Evolutionary conservation across 1,140 invertebrate species (phyloP).

Genomic region (Olivierus martensii): DNA sequence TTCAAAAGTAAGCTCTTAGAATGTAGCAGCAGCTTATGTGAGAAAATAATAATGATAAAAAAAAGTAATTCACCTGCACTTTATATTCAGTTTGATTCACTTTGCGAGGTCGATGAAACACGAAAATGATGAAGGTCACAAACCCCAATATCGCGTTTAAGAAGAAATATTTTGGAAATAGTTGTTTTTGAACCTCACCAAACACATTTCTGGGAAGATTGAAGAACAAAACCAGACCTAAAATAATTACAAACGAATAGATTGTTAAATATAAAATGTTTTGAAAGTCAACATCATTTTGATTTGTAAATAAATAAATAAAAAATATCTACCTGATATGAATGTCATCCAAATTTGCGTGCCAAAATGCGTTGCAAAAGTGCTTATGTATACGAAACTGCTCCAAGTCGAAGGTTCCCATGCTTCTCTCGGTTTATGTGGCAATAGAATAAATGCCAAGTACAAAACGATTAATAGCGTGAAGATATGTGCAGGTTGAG

Average conservation of each 20-base stretch:
- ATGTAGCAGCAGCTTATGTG: too few species aligned
- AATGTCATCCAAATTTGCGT: slow-evolving; percentile 81
- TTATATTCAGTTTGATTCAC: slow-evolving; percentile 25
- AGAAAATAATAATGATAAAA: too few species aligned
- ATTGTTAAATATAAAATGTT: too few species aligned
- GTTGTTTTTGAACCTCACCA: slow-evolving; percentile 60
- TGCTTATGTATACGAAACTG: slow-evolving; percentile 48
- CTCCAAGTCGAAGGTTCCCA: slow-evolving; percentile 29
- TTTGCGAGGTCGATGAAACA: slow-evolving; percentile 36
- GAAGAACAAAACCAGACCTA: slow-evolving; percentile 68
- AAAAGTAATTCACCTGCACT: slow-evolving; percentile 22
- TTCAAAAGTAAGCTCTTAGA: too few species aligned
- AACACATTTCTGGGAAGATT: slow-evolving; percentile 63
- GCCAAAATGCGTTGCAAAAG: slow-evolving; percentile 60
- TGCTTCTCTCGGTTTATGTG: slow-evolving; percentile 29
- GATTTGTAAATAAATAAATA: too few species aligned
- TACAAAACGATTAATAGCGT: slow-evolving; percentile 45
- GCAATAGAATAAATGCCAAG: slow-evolving; percentile 42
- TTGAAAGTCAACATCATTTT: too few species aligned
- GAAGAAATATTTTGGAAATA: slow-evolving; percentile 74
- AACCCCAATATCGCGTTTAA: slow-evolving; percentile 57
- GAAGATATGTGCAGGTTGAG: slow-evolving; percentile 58
- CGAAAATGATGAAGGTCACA: slow-evolving; percentile 50
- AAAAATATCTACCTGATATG: slow-evolving; percentile 55
- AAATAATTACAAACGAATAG: too few species aligned